Evolutionary conservation across 1,140 invertebrate species (phyloP), one percentile per base, ranked within the genome.

Genomic region (Lerema accius): DNA sequence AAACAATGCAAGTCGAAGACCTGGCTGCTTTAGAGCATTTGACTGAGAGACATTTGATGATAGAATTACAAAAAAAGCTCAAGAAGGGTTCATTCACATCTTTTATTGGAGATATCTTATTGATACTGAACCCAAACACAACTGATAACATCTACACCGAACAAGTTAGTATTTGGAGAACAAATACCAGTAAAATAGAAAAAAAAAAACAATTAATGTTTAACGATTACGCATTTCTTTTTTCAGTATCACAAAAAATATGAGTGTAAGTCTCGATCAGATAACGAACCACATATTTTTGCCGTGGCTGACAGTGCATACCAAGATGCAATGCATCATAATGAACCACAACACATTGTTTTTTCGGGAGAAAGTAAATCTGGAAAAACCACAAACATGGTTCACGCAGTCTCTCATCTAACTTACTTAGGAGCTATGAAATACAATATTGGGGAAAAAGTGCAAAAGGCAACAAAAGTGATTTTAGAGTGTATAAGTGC

Each of bases 231-330:
- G 6, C 7, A 7, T 32, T 32, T 32, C 9, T 98, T 17, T 40
- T 88, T 93, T 43, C 86, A 98, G 96, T 93, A 94, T 79, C 95
- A 97, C 63, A 92, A 92, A 66, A 96, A 95, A 83, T 98, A 98
- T 78, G 93, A 94, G 69, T 96, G 93, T 76, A 97, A 97, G 84
- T 95, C 95, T 0, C 94, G 97, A 70, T 97, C 96, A 10, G 96
- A 98, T 77, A 97, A 98, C 80, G 94, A 95, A 15, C 97, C 97
- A 0, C 97, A 98, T 78, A 95, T 98, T 65, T 99, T 95, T 85
- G 94, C 95, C 0, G 94, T 98, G 1, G 97, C 96, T 1, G 97
- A 98, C 71, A 94, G 94, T 48, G 96, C 96, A 19, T 97, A 96
- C 85, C 96, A 97, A 89, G 95, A 97, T 72, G 95, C 95, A 79